These are phyloP conservation scores for Chloroclystis v-ata DNA, from an alignment of 2,888 invertebrate species.

Conservation along the genomic window DNA sequence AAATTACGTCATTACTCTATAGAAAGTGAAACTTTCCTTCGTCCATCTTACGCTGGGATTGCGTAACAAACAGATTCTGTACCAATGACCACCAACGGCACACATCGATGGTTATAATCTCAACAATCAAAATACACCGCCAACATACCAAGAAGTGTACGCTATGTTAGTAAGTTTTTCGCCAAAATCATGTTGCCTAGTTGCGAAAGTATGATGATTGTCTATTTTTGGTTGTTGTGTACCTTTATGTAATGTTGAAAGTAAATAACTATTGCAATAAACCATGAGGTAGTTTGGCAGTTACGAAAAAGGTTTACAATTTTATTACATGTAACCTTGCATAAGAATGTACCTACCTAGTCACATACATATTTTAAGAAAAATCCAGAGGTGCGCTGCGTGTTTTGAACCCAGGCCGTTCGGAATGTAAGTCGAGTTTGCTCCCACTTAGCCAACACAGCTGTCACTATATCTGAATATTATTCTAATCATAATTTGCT, in stretches of 20 bases:
- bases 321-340: no score
- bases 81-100: not conserved
- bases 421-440: no score
- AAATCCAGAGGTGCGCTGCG: no score
- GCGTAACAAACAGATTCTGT: constrained; percentile 12
- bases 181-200: not conserved
- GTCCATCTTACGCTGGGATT: constrained; percentile 18
- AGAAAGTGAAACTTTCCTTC: constrained; percentile 22
- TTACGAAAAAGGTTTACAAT: not conserved
- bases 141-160: constrained; percentile 3
- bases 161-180: not conserved
- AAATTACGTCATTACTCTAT: constrained; percentile 7
- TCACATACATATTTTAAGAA: no score
- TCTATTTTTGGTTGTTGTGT: constrained; percentile 4
- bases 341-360: no score
- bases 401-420: no score
- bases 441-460: no score
- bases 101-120: constrained; percentile 13
- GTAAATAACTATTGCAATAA: not conserved
- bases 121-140: not conserved
- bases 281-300: not conserved
- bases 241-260: constrained; percentile 5
- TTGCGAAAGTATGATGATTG: constrained; percentile 3
- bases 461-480: no score
- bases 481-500: no score